Evolutionary conservation across 2,113 vertebrate genomes (phyloP), one percentile per base, ranked within the genome.

Genomic region (Hassar affinis): DNA sequence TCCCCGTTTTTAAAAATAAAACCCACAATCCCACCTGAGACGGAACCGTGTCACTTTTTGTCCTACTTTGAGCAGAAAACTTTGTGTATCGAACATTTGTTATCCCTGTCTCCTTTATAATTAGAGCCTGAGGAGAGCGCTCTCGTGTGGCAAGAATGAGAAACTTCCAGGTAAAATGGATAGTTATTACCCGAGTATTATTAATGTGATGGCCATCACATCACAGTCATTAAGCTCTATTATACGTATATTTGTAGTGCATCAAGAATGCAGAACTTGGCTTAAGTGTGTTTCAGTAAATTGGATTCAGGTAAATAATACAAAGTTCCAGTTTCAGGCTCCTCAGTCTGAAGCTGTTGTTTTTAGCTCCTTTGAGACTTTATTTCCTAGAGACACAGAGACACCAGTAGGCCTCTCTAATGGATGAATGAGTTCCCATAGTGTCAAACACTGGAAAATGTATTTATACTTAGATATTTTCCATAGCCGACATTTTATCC

Each of bases 1-100:
- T 89, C 89, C 14, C 87, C 5, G 80, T 88, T 91, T 92, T 91
- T 93, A 94, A 94, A 95, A 94, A 94, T 94, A 93, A 88, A 93
- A 90, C 92, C 90, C 86, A 79, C 68, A 81, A 90, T 92, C 87
- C 91, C 94, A 93, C 92, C 91, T 94, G 94, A 94, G 92, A 93
- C 88, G 84, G 91, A 93, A 91, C 92, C 84, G 90, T 93, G 93
- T 94, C 93, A 93, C 91, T 92, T 89, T 88, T 85, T 87, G 94
- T 87, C 94, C 94, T 92, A 95, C 90, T 94, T 95, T 92, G 82
- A 79, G 78, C 72, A 76, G 45, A 89, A 83, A 89, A 92, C 89
- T 92, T 91, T 85, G 84, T 80, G 85, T 80, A 71, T 85, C 68
- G 78, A 88, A 89, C 87, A 86, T 89, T 90, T 89, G 87, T 90